These are phyloP conservation scores for Acleris emargana DNA, from an alignment of 2,888 invertebrate species.

Conservation along the genomic window DNA sequence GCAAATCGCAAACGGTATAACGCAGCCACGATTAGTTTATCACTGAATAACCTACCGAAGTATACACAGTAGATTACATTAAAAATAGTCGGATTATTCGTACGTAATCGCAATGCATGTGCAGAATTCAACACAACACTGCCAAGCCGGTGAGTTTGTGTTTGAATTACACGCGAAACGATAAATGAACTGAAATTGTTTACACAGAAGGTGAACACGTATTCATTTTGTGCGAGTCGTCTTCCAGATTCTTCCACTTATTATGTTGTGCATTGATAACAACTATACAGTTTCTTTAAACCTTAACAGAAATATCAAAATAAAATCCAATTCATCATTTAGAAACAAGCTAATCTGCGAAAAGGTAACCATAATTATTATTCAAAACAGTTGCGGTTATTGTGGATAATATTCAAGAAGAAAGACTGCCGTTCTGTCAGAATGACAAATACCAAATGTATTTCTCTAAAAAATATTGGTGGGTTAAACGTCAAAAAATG, in stretches of 20 bases:
- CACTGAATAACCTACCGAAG: constrained; percentile 43
- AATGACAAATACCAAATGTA: too few species aligned
- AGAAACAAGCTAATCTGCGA: too few species aligned
- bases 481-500: too few species aligned
- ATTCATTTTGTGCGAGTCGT: constrained; percentile 23
- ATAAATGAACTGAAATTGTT: constrained; percentile 59
- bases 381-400: too few species aligned
- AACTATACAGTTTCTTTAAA: background rate
- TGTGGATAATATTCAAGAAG: too few species aligned
- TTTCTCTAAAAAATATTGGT: too few species aligned
- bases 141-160: constrained; percentile 42
- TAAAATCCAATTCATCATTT: too few species aligned
- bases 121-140: constrained; percentile 44
- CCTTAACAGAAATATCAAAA: too few species aligned
- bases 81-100: constrained; percentile 56
- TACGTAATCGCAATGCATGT: constrained; percentile 42
- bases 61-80: constrained; percentile 44
- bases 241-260: constrained; percentile 9
- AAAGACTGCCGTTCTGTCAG: too few species aligned
- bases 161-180: constrained; percentile 56
- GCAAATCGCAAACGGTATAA: constrained; percentile 45
- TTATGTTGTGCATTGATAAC: background rate
- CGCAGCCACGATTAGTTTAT: constrained; percentile 53
- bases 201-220: constrained; percentile 55
- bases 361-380: too few species aligned